Conservation (phyloP, 2,113 vertebrate species). For the Gasterosteus aculeatus region DNA sequence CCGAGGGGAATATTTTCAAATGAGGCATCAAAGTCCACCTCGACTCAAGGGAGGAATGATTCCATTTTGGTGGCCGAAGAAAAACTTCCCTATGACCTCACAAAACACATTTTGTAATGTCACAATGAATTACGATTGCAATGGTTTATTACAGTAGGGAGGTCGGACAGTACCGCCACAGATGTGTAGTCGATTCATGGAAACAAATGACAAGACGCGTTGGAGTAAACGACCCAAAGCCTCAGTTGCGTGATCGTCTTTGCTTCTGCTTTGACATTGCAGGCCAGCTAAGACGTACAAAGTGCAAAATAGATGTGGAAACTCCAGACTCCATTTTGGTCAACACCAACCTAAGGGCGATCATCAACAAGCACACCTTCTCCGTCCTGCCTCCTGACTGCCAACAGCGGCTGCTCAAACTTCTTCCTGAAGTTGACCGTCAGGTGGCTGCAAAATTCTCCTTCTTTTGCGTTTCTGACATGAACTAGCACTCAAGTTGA, state of each 20-base stretch:
- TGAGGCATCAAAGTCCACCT: not conserved
- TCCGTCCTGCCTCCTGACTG: constrained; percentile 87
- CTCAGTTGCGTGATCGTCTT: not conserved
- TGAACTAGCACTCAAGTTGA: not conserved
- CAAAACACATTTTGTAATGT: not conserved
- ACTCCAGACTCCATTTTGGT: constrained; percentile 98
- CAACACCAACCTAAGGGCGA: constrained; percentile 94
- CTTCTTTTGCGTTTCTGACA: not conserved
- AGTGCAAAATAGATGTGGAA: constrained; percentile 96
- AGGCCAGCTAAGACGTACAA: constrained; percentile 93
- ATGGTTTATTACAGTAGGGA: not conserved
- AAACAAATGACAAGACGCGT: not conserved
- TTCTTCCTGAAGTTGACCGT: constrained; percentile 93
- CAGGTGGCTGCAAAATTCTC: constrained; percentile 82
- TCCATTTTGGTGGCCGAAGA: not conserved
- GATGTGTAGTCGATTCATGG: not conserved
- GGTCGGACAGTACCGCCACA: not conserved
- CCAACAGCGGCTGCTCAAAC: constrained; percentile 90
- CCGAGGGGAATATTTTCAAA: not conserved
- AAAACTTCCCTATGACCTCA: not conserved
- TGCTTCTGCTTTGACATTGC: constrained; percentile 36
- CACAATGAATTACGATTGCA: too few relatives aligned
- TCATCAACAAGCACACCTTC: constrained; percentile 98
- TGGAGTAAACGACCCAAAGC: not conserved
- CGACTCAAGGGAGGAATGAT: not conserved